Percentiles rank a stretch among this genome's conserved stretches.
phyloP scores from a whole-genome alignment of 2,888 invertebrate species.

The Mongoloraphidia duomilia region DNA sequence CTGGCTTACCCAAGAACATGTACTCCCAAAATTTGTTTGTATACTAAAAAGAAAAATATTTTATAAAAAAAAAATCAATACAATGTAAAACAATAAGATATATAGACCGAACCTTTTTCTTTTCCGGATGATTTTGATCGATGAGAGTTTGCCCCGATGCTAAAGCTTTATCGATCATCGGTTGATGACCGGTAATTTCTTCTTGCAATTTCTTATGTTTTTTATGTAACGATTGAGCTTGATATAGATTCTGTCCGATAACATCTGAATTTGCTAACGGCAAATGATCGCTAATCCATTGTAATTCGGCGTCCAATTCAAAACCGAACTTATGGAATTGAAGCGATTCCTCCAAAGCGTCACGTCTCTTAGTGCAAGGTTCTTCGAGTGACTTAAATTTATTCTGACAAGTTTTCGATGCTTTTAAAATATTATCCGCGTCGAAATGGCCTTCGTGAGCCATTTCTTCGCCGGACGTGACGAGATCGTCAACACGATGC shows the following conservation, averaged over 20 bases:
- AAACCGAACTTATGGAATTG: conserved; percentile 86
- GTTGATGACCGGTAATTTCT: conserved; percentile 76
- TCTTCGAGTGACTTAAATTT: conserved; percentile 55
- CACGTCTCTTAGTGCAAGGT: conserved; percentile 55
- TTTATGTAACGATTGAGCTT: conserved; percentile 82
- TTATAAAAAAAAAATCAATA: conserved; percentile 2
- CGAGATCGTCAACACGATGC: conserved; percentile 62
- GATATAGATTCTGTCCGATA: conserved; percentile 74
- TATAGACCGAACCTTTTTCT: conserved; percentile 44
- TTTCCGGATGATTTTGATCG: conserved; percentile 65
- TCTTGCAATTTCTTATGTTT: conserved; percentile 88
- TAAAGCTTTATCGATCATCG: conserved; percentile 69
- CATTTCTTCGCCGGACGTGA: conserved; percentile 74
- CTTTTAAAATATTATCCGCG: conserved; percentile 66
- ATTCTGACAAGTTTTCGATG: conserved; percentile 58
- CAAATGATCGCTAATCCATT: conserved; percentile 87
- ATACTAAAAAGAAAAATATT: not conserved
- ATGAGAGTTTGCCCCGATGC: conserved; percentile 63
- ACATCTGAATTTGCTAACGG: conserved; percentile 63
- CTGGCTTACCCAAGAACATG: not conserved
- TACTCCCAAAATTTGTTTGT: not conserved
- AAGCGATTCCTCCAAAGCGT: conserved; percentile 69
- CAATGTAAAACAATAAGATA: not conserved
- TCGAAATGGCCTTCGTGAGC: conserved; percentile 92
- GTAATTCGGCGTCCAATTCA: conserved; percentile 81